Evolutionary conservation across 2,888 invertebrate species (phyloP).

Genomic region (Petrolisthes manimaculis): DNA sequence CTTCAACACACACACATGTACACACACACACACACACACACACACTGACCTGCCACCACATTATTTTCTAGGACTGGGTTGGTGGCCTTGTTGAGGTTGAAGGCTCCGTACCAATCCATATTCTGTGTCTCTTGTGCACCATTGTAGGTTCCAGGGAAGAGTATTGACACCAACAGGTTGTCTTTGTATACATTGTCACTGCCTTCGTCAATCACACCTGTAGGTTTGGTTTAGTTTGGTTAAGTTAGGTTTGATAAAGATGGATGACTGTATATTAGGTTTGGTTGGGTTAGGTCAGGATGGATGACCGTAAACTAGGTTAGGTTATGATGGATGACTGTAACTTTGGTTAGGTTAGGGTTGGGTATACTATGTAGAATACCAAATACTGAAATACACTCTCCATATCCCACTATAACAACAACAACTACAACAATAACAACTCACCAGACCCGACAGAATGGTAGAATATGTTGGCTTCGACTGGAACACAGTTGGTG

Average conservation of each 20-base stretch:
- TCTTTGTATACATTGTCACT: conserved; percentile 28
- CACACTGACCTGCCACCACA: conserved; percentile 54
- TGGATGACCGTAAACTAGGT: background rate
- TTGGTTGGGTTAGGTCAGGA: background rate
- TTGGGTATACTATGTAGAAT: background rate
- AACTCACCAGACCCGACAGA: conserved; percentile 52
- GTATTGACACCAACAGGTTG: conserved; percentile 45
- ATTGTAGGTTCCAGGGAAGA: conserved; percentile 54
- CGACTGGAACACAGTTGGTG: conserved; percentile 36
- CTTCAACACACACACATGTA: too few species aligned
- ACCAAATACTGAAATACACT: background rate
- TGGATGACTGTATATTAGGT: background rate
- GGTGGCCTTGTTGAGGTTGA: conserved; percentile 52
- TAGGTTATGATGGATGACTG: background rate
- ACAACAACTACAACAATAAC: background rate
- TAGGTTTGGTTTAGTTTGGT: background rate
- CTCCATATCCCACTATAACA: background rate
- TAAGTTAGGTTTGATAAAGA: background rate
- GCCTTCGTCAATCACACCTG: conserved; percentile 55
- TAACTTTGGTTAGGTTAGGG: background rate
- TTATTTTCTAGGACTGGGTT: conserved; percentile 35
- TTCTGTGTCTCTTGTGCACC: conserved; percentile 41
- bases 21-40: conserved; percentile 3
- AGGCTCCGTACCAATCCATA: conserved; percentile 43
- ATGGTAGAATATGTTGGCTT: conserved; percentile 52